Base-by-base conservation (phyloP, 64 coral and sea anemone species). In the Trachythela sp. region DNA sequence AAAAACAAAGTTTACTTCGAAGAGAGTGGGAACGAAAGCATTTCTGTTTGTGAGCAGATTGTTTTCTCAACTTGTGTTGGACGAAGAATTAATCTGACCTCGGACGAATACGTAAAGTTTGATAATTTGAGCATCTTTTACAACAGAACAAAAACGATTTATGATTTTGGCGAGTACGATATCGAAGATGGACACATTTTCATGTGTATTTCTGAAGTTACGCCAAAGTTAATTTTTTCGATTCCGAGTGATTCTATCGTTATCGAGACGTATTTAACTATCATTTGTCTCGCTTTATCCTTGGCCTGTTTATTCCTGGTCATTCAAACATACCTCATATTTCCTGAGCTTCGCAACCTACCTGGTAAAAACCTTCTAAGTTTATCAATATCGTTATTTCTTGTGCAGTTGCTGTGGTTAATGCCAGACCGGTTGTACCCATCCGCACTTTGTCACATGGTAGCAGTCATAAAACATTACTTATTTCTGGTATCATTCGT, bases 291-390 rank as follows among this genome's bases (percentile, higher is more conserved):
- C 0, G 3, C 0, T 59, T 59, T 59, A 22, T 59, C 54, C 3
- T 59, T 59, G 54, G 24, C 24, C 3, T 9, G 54, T n/a, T 59
- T 59, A 59, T 59, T 18, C 18, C 18, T 59, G 54, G 54, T 90
- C 43, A 39, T 54, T 2, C 48, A 13, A 39, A 84, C 76, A 14
- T 90, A 90, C 43, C 48, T 84, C 20, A 84, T 40, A 40, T 84
- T 90, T 56, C 76, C 76, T 48, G 88, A 90, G 48, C 48, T 90
- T 36, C 70, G 88, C 37, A 90, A 90, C 48, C 88, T 90, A 27
- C 88, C 88, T 17, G 88, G 88, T 4, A 90, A 90, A 30, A 90
- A 60, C 24, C 45, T 90, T 37, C 20, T 90, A 40, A 90, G 77
- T 84, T 56, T 90, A 15, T 90, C 88, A 90, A 30, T 56, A 39